Evolutionary conservation across 2,113 vertebrate genomes (phyloP), one percentile per base, ranked within the genome.

Genomic region (Salminus brasiliensis): DNA sequence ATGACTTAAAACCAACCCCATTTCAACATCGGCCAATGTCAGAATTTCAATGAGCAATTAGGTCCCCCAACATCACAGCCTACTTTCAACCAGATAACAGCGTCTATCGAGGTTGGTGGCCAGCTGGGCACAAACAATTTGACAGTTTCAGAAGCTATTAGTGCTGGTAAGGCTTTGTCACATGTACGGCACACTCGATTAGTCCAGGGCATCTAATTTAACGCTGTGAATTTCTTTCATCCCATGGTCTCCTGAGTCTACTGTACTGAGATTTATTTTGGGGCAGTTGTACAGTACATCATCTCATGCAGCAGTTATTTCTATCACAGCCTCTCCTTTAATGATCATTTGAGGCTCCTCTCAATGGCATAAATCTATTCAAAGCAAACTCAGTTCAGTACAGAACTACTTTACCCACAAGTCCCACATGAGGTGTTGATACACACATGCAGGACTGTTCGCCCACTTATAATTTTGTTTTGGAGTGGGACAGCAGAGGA

Each of bases 381-480:
- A 60, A 1, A 29, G 34, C 1, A 57, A 72, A 23, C 13, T 25
- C 43, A 6, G 32, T 36, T 36, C 52, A 4, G 13, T 72, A 18
- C 15, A 57, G 18, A 73, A 39, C 10, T 34, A 63, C 32, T 29
- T 41, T 72, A 55, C 52, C 10, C 13, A 74, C 21, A 59, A 55
- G n/a, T 49, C 41, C 30, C 4, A 23, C 6, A 23, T 47, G 13
- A 49, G 45, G 63, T 25, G 16, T 27, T n/a, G 41, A 39, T 70
- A 67, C 68, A 36, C 66, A 76, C 30, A 23, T 63, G 27, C 32
- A 8, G 15, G 36, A 9, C 15, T 55, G 0, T 55, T 11, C 47
- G 12, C 41, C 12, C 18, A n/a, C 18, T 36, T 66, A 10, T 18
- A 79, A 63, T 71, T 18, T 43, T 39, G 71, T 75, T 83, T 73